Percentiles rank a stretch among this genome's conserved stretches.
These are phyloP conservation scores for Varanus komodoensis DNA, from an alignment of 2,113 vertebrate species.

Conservation along the genomic window DNA sequence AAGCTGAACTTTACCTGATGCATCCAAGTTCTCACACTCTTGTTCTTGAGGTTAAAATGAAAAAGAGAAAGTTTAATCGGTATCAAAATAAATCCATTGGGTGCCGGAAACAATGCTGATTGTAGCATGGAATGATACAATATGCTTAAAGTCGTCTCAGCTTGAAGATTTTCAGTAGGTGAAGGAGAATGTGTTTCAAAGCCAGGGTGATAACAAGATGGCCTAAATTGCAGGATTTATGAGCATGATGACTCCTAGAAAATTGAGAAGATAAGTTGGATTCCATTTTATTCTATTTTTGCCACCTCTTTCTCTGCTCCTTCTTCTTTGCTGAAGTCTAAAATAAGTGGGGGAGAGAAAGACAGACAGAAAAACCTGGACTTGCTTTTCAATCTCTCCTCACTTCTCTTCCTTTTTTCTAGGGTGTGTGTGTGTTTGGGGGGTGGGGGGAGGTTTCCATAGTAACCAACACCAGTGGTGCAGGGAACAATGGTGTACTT, in stretches of 20 bases:
- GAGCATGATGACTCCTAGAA: constrained; percentile 5
- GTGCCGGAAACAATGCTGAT: not conserved
- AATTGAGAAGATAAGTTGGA: not conserved
- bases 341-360: too few relatives aligned
- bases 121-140: not conserved
- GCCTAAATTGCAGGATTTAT: rapidly evolving
- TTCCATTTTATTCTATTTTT: not conserved
- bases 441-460: constrained; percentile 10
- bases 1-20: not conserved
- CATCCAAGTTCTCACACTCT: not conserved
- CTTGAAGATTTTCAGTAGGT: not conserved
- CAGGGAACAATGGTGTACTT: constrained; percentile 13
- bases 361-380: not conserved
- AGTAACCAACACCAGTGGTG: constrained; percentile 26
- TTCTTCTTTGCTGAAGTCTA: not conserved
- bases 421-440: not conserved
- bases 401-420: not conserved
- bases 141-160: not conserved
- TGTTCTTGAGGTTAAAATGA: not conserved
- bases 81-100: too few relatives aligned
- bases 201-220: not conserved
- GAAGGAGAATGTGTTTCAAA: not conserved
- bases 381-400: constrained; percentile 17
- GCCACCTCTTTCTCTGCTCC: not conserved
- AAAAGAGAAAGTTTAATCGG: not conserved